Base-by-base conservation (phyloP, 2,888 invertebrate genomes). In the Lampropteryx suffumata region DNA sequence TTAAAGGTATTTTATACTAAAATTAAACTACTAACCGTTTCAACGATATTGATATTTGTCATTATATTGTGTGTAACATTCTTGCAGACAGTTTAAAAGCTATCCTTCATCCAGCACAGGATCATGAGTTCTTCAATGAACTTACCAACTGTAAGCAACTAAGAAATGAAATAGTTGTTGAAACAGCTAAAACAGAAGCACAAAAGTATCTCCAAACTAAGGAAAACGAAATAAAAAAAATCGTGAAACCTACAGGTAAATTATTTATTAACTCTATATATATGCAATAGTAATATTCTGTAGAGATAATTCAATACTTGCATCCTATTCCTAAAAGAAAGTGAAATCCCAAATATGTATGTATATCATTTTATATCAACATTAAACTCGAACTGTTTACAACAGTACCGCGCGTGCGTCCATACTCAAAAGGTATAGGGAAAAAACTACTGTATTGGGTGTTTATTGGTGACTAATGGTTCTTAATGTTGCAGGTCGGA, bases 91-190 rank as follows among this genome's bases (percentile, higher is more conserved):
- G 27, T n/a, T 28, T 33, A 6, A 50, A 43, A 4, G 12, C 1
- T 9, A 29, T 17, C 6, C 6, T 30, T 10, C 12, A 45, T 10
- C 29, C 47, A 10, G 73, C 10, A 9, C 28, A 80, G 48, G 64
- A 61, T 0, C 64, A 65, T n/a, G 60, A 77, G 10, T 60, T 52
- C 9, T 52, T 79, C 2, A 57, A 74, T 1, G 79, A 82, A 58
- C 44, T 82, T 3, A 35, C 69, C 0, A 73, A 75, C 4, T 76
- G 75, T 44, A 69, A 74, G 11, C 59, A 72, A 1, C 50, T 79
- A 0, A 64, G 75, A 13, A 46, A 67, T 0, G 62, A 74, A 32
- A 61, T 67, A 0, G n/a, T 17, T 6, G 5, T 28, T 0, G 42
- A 47, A 11, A 39, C 11, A 3, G 34, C 41, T 13, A 24, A 10